Base-by-base conservation (phyloP, 2,888 invertebrate species). In the Pseudeuparius sepicola region DNA sequence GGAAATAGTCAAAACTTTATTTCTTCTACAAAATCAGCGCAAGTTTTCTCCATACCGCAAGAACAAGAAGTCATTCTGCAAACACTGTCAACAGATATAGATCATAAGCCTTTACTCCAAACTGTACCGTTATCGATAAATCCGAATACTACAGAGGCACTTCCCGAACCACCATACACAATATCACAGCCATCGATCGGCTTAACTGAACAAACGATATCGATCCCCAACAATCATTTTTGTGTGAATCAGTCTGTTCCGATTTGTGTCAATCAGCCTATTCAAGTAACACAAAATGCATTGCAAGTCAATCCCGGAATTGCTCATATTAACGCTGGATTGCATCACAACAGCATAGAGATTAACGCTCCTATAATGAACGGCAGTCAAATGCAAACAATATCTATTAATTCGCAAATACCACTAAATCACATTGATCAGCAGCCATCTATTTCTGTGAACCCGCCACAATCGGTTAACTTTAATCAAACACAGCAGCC, bases 1-100 rank as follows among this genome's bases (percentile, higher is more conserved):
- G 42, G 59, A 24, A 59, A 61, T 49, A n/a, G n/a, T n/a, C 56
- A 57, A 44, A 56, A 56, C 12, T 55, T 52, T 40, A 47, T 59
- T 12, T 46, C 48, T 14, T 49, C 55, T 1, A 57, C 57, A 7
- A 20, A 20, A n/a, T n/a, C n/a, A n/a, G n/a, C n/a, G n/a, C n/a
- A n/a, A n/a, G n/a, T n/a, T n/a, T n/a, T n/a, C n/a, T n/a, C n/a
- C n/a, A n/a, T n/a, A n/a, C n/a, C n/a, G n/a, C n/a, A n/a, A n/a
- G 7, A 6, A 7, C 6, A 20, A 7, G 34, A 43, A 16, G 31
- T 44, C 13, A 40, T 47, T 12, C 24, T 39, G 14, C 43, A 43
- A 32, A 45, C 6, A 20, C 6, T n/a, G n/a, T 20, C 20, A 20
- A n/a, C 6, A 20, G 20, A 20, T 7, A 20, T 20, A 7, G 44